Evolutionary conservation across 2,888 invertebrate species (phyloP).

Genomic region (Shargacucullia verbasci): DNA sequence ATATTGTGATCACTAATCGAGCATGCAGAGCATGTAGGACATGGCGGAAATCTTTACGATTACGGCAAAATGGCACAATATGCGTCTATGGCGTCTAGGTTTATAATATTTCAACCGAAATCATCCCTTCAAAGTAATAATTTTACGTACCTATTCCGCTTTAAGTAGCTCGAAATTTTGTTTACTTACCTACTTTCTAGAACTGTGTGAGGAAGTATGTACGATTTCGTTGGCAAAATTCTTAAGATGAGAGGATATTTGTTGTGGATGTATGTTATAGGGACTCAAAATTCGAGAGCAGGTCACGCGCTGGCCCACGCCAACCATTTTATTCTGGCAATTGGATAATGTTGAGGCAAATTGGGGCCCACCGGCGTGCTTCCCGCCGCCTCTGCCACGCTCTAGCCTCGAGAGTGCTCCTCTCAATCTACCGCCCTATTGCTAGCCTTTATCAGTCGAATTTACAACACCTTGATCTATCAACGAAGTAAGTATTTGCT

Average conservation of each 20-base stretch:
- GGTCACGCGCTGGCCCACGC: conserved; percentile 88
- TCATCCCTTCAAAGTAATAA: no score
- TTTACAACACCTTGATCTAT: conserved; percentile 28
- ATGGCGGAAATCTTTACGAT: conserved; percentile 20
- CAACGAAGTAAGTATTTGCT: background rate
- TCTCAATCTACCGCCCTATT: conserved; percentile 64
- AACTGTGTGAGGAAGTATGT: no score
- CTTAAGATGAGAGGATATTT: background rate
- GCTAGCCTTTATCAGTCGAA: conserved; percentile 78
- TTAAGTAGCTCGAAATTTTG: no score
- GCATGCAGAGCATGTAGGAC: conserved; percentile 9
- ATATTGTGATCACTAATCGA: conserved; percentile 14
- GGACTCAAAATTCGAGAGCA: conserved; percentile 70
- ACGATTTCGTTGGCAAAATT: no score
- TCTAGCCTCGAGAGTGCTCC: conserved; percentile 84
- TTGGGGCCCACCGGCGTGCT: conserved; percentile 84
- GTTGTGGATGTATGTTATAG: conserved; percentile 20
- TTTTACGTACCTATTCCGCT: no score
- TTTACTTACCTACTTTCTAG: no score
- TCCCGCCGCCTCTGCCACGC: conserved; percentile 73
- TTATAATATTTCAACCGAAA: no score
- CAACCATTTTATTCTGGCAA: conserved; percentile 84
- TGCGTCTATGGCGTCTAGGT: no score
- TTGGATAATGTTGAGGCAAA: conserved; percentile 85
- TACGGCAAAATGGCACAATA: no score